A percentile compares a stretch with the other conserved stretches of the same genome.
These are phyloP conservation scores for Nyctibius grandis DNA, from an alignment of 2,797 vertebrate genomes.

Conservation along the genomic window DNA sequence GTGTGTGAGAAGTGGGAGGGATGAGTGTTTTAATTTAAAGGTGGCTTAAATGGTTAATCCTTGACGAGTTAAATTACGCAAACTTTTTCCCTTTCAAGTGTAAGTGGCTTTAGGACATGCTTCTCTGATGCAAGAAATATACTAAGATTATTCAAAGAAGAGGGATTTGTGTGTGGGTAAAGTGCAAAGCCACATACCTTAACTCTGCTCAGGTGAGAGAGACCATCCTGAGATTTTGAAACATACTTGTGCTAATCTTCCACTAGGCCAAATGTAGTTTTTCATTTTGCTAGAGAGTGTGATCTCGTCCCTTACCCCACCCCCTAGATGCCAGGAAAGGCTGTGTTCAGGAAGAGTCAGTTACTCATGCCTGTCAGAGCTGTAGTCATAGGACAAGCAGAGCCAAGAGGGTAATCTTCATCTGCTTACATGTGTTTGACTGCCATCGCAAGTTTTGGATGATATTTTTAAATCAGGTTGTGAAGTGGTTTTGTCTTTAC, in stretches of 20 bases:
- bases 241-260: not conserved
- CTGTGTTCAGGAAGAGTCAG: not conserved
- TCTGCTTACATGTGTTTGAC: not conserved
- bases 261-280: not conserved
- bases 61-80: not conserved
- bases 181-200: not conserved
- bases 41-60: not conserved
- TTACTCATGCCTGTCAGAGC: not conserved
- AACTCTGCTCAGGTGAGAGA: not conserved
- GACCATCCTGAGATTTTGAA: not conserved
- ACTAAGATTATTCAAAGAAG: not conserved
- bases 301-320: not conserved
- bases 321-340: not conserved
- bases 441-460: not conserved
- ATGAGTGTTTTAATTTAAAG: not conserved
- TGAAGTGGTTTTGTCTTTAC: not conserved
- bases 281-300: slow-evolving; percentile 1
- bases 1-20: not conserved
- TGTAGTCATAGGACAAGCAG: not conserved
- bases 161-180: not conserved
- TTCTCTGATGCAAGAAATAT: not conserved
- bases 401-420: not conserved
- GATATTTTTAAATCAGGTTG: not conserved
- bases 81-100: not conserved
- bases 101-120: not conserved